Evolutionary conservation across 2,797 vertebrate species (phyloP).

Genomic region (Tangara arthus): DNA sequence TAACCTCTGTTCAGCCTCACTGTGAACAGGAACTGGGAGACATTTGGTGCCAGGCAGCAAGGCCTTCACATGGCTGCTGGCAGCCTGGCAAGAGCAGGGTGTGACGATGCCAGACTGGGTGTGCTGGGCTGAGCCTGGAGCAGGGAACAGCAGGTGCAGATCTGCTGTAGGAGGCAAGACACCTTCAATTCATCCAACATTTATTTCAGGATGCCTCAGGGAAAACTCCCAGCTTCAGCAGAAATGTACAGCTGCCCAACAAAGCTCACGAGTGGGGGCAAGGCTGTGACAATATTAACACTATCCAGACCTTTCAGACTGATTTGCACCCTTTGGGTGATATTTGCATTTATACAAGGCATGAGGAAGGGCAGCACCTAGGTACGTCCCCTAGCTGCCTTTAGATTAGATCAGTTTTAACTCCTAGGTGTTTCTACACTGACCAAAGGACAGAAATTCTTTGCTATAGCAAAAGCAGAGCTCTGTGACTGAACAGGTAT

Average conservation of each 20-base stretch:
- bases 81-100: background rate
- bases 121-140: background rate
- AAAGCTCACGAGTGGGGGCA: background rate
- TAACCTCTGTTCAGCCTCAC: background rate
- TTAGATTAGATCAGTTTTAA: background rate
- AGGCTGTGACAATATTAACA: background rate
- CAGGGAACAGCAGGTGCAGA: constrained; percentile 3
- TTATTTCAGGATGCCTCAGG: background rate
- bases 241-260: background rate
- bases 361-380: accelerated
- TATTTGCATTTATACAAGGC: background rate
- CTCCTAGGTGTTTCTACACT: background rate
- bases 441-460: background rate
- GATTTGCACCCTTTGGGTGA: background rate
- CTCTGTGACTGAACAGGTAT: background rate
- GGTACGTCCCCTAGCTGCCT: background rate
- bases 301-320: background rate
- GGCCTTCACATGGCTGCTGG: constrained; percentile 10
- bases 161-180: background rate
- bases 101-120: background rate
- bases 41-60: background rate
- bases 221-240: background rate
- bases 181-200: background rate
- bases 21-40: background rate
- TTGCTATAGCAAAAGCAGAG: background rate